These are phyloP conservation scores for Reticulitermes speratus DNA, from an alignment of 1,140 invertebrate genomes.

Conservation along the genomic window DNA sequence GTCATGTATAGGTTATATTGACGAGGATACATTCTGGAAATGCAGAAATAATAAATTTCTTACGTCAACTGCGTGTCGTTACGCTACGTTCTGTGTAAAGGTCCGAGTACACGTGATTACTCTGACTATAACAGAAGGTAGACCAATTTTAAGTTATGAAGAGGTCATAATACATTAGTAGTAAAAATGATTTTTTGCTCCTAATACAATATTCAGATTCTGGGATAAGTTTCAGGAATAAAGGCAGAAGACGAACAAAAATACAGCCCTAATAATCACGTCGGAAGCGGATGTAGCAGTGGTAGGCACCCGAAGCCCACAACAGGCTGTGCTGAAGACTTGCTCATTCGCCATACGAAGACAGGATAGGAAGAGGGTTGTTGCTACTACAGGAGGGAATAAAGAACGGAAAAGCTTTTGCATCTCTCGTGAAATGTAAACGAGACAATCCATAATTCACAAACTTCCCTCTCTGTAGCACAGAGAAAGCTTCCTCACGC, in stretches of 20 bases:
- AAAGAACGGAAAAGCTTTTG: conserved; percentile 18
- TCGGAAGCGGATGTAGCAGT: neutral
- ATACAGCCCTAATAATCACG: neutral
- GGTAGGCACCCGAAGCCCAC: neutral
- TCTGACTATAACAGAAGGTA: neutral
- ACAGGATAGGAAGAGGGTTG: neutral
- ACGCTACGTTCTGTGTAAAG: neutral
- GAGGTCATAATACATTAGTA: neutral
- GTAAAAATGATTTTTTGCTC: neutral
- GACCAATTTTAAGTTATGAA: neutral
- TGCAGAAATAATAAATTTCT: neutral
- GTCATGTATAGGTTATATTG: too few relatives aligned
- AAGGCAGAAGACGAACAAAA: neutral
- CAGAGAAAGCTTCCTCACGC: neutral
- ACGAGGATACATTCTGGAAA: neutral
- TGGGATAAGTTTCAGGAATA: neutral
- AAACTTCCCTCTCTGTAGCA: conserved; percentile 10
- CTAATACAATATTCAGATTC: neutral
- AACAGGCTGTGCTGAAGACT: neutral
- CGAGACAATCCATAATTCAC: conserved; percentile 18
- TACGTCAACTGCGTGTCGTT: neutral
- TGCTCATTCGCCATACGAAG: neutral
- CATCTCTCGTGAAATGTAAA: conserved; percentile 15
- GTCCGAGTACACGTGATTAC: neutral
- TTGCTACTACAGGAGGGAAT: neutral